Conservation (phyloP, 1,140 invertebrate genomes). For the Euborellia annulipes region DNA sequence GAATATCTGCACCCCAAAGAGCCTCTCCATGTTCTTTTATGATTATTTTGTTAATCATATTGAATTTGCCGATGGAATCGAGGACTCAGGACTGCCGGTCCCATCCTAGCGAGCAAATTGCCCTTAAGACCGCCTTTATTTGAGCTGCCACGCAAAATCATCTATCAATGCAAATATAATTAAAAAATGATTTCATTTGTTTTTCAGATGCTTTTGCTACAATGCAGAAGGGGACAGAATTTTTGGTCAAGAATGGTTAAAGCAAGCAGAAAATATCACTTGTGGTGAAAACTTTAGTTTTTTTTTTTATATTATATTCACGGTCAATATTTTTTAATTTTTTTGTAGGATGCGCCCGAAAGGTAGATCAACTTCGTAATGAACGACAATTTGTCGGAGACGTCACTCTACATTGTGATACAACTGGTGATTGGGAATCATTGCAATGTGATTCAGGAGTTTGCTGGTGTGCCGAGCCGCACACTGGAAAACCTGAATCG, state of each 20-base stretch:
- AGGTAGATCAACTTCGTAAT: conserved; percentile 9
- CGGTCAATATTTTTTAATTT: not conserved
- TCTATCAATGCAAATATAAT: no score
- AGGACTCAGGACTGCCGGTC: no score
- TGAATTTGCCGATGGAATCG: no score
- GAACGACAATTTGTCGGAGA: conserved; percentile 12
- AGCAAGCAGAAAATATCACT: conserved; percentile 20
- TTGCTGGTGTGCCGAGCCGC: conserved; percentile 25
- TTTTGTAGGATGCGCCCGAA: conserved; percentile 17
- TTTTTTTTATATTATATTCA: not conserved
- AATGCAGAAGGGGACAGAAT: conserved; percentile 16
- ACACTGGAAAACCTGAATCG: conserved; percentile 19
- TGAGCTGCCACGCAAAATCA: no score
- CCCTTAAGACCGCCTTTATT: no score
- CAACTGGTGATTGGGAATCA: conserved; percentile 25
- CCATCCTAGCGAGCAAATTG: no score
- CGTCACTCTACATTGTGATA: conserved; percentile 23
- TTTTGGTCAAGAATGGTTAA: conserved; percentile 21
- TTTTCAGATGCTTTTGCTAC: conserved; percentile 16
- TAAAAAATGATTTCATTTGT: no score
- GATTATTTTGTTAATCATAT: no score
- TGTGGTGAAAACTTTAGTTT: conserved; percentile 19
- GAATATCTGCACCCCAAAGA: no score
- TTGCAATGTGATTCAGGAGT: conserved; percentile 27
- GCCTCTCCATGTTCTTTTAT: no score